Evolutionary conservation across 2,797 vertebrate genomes (phyloP).

Genomic region (Acestrorhynchus altus): DNA sequence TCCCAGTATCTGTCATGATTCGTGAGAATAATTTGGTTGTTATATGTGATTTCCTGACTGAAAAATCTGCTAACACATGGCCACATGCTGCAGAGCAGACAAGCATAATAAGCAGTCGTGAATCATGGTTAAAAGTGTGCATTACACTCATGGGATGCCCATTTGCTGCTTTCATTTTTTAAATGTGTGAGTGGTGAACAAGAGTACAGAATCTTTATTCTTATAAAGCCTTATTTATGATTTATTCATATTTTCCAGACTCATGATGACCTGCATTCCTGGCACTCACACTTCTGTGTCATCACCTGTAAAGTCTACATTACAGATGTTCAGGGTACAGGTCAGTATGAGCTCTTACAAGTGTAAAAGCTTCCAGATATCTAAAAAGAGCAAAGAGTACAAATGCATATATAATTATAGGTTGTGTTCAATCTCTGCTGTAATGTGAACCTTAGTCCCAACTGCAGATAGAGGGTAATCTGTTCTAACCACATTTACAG

Average conservation of each 20-base stretch:
- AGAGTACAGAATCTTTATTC: no score
- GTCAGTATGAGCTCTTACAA: background rate
- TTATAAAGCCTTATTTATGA: background rate
- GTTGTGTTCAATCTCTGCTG: background rate
- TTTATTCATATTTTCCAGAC: background rate
- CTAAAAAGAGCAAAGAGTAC: background rate
- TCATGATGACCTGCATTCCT: background rate
- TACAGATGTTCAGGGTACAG: background rate
- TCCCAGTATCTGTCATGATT: no score
- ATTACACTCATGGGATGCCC: no score
- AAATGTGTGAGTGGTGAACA: background rate
- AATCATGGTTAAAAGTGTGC: constrained; percentile 23
- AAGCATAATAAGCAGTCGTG: constrained; percentile 17
- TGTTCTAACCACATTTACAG: constrained; percentile 11
- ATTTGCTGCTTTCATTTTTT: no score
- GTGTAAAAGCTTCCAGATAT: background rate
- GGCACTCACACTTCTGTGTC: background rate
- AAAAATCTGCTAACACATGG: constrained; percentile 3
- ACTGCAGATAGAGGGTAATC: constrained; percentile 22
- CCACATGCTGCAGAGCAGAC: background rate
- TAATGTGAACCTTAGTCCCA: constrained; percentile 8
- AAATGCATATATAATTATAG: background rate
- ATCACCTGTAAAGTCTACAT: background rate
- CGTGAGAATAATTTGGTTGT: no score
- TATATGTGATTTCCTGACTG: background rate